Conservation (phyloP, 2,113 vertebrate genomes). For the Tetrao urogallus region DNA sequence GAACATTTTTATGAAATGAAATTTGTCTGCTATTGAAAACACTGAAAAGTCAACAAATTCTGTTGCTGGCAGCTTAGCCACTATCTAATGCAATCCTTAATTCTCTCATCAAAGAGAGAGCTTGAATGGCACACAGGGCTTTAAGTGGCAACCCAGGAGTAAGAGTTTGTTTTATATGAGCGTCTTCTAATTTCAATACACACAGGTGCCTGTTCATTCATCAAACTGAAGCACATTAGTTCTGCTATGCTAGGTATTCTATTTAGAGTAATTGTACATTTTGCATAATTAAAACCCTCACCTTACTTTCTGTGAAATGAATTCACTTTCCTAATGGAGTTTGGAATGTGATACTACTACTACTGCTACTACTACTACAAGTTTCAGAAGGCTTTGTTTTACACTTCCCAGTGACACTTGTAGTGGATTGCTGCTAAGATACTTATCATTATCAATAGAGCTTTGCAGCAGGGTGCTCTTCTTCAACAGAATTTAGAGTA, state of each 20-base stretch:
- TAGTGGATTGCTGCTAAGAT: background rate
- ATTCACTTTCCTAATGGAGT: background rate
- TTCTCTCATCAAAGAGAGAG: background rate
- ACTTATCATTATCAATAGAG: background rate
- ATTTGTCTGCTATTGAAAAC: background rate
- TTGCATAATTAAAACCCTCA: background rate
- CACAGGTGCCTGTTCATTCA: background rate
- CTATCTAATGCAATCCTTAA: background rate
- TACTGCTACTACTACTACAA: background rate
- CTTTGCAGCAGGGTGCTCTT: background rate
- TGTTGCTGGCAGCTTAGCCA: background rate
- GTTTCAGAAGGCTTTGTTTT: background rate
- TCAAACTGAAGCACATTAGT: background rate
- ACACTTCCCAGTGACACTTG: background rate
- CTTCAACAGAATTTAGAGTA: background rate
- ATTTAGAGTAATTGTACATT: background rate
- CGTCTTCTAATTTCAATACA: background rate
- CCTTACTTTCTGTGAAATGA: background rate
- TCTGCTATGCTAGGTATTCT: background rate
- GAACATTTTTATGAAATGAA: background rate
- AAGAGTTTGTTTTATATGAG: background rate
- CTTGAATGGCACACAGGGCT: fast-evolving
- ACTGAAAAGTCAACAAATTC: background rate
- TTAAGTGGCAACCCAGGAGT: background rate
- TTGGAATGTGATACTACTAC: background rate